Evolutionary conservation across 2,113 vertebrate genomes (phyloP), one percentile per base, ranked within the genome.

Genomic region (Calonectris borealis): DNA sequence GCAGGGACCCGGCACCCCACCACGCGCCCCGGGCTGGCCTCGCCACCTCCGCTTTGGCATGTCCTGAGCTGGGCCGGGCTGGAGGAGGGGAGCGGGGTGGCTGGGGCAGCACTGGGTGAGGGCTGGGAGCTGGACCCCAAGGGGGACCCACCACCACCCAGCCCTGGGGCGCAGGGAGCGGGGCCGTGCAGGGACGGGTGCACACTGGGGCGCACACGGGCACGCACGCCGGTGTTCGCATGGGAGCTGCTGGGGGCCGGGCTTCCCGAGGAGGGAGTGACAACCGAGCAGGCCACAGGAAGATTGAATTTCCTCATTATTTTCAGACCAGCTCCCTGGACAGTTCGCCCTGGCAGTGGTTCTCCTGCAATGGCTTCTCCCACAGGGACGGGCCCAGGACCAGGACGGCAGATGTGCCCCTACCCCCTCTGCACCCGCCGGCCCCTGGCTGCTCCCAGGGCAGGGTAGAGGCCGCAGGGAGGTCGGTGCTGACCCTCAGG

Each of bases 21-120:
- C 7, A 1, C 11, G 4, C 4, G 9, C 27, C 34, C 42, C 6
- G 3, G 11, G 17, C 70, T 13, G 4, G 16, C 58, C n/a, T 13
- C 16, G 1, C 69, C 3, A 0, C 12, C 57, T 9, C 66, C 2
- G 3, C 66, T 17, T 19, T 4, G 10, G 26, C 52, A 11, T 1
- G 14, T 51, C 44, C 57, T 16, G 48, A 7, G 68, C 61, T 10
- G 25, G n/a, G 32, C 42, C 2, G 3, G 40, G 32, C 38, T 8
- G 34, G 40, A 16, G 22, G 13, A 54, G 81, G 57, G 32, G 15
- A 36, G 24, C 10, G 1, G 13, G 49, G 49, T 8, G 46, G 34
- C 11, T 15, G 58, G 32, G 31, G 31, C 44, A 38, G 64, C 44
- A 16, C 17, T 1, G 5, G 26, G 31, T 4, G 9, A 38, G 57